Evolutionary conservation across 2,888 invertebrate species (phyloP).

Genomic region (Cacoxenus indagator): DNA sequence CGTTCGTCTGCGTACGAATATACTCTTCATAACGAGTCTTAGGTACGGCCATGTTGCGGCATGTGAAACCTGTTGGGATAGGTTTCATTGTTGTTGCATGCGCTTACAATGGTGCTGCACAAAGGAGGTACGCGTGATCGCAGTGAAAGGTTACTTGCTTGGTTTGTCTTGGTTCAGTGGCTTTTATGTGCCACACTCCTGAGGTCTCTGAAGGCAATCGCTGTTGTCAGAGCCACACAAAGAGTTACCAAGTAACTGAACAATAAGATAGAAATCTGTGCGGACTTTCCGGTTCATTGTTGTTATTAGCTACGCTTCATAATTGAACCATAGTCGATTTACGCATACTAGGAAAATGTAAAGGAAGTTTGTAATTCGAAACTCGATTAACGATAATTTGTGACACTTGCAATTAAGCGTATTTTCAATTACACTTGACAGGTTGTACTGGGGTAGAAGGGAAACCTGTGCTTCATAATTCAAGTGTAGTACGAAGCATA

Average conservation of each 20-base stretch:
- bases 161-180: not conserved
- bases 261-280: not conserved
- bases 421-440: not conserved
- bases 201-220: not conserved
- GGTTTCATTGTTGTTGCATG: conserved; percentile 38
- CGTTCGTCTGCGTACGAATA: not conserved
- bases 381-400: not conserved
- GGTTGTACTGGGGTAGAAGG: not conserved
- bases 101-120: not conserved
- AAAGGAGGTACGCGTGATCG: conserved; percentile 47
- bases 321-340: not conserved
- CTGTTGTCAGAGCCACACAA: not conserved
- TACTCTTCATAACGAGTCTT: conserved; percentile 9
- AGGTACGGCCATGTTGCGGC: conserved; percentile 12
- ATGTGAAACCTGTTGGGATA: conserved; percentile 58
- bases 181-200: conserved; percentile 20
- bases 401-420: not conserved
- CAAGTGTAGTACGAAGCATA: too few relatives aligned
- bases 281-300: not conserved
- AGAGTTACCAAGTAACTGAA: not conserved
- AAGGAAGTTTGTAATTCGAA: not conserved
- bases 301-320: conserved; percentile 1
- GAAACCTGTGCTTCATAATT: not conserved
- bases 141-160: conserved; percentile 22
- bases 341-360: not conserved